phyloP scores from a whole-genome alignment of 2,113 vertebrate species.

The Larimichthys polyactis region DNA sequence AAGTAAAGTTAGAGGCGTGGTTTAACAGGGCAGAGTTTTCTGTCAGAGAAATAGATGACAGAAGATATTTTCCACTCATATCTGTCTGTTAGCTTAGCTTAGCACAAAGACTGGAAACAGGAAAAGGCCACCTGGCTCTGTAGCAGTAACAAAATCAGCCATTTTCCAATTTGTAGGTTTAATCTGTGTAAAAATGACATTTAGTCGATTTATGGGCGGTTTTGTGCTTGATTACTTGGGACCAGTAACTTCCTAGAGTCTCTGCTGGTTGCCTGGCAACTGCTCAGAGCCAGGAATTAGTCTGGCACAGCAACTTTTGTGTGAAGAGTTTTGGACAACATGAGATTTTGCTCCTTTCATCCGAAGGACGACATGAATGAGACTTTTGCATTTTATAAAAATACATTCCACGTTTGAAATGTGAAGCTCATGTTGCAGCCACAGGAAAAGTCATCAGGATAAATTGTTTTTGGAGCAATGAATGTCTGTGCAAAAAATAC shows the following conservation, averaged over 20 bases:
- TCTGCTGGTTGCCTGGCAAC: neutral
- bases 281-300: neutral
- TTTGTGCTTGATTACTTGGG: neutral
- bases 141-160: neutral
- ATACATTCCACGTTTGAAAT: neutral
- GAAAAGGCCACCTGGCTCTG: neutral
- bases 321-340: neutral
- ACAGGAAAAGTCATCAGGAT: neutral
- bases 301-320: neutral
- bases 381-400: neutral
- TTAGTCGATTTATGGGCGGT: neutral
- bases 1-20: too few relatives aligned
- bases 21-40: too few relatives aligned
- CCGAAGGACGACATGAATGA: neutral
- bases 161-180: neutral
- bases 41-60: too few relatives aligned
- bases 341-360: too few relatives aligned
- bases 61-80: too few relatives aligned
- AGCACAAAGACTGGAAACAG: too few relatives aligned
- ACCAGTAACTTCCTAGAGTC: neutral
- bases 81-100: too few relatives aligned
- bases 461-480: neutral
- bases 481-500: neutral
- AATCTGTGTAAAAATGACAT: neutral
- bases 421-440: neutral